Evolutionary conservation across 2,888 invertebrate species (phyloP), one percentile per base, ranked within the genome.

Genomic region (Eilema depressum): DNA sequence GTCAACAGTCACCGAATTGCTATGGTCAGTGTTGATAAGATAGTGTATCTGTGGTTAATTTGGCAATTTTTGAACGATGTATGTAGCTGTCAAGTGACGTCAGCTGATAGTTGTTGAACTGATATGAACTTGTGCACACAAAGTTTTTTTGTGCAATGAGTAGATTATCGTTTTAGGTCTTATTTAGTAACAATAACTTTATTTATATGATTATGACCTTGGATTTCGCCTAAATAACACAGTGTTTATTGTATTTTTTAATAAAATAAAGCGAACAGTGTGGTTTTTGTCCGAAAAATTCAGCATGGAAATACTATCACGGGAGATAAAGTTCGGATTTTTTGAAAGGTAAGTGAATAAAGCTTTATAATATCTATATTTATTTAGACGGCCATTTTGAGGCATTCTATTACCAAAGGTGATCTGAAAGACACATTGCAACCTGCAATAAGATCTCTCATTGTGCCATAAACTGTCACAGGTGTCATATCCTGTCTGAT

Each of bases 11-110:
- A 84, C 83, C 85, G 81, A 88, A 88, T 85, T 84, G 71, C 81
- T 75, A 75, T 84, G 93, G 94, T 93, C 93, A 92, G 88, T 90
- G 86, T 84, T 86, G 87, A 87, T 83, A 78, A 76, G 91, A 92
- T 92, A 85, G 78, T 23, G 65, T 87, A 89, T 85, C 89, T 62
- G 56, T 66, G 14, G 33, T 60, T 71, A 76, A 71, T 81, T 87
- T 75, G 81, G 80, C 74, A 78, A 59, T 75, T 73, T 74, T 66
- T 69, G 61, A 67, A 70, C 64, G 60, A 26, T 37, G 62, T 70
- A 68, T 30, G 53, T 53, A 41, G 60, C 63, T 65, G 75, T 63
- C 26, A n/a, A 41, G 30, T 79, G 70, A 77, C 71, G 77, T 73
- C 30, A 69, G 26, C 3, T 57, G 75, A 72, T 70, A 65, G 53